Conservation (phyloP, 2,113 vertebrate genomes). For the Raphicerus campestris region DNA sequence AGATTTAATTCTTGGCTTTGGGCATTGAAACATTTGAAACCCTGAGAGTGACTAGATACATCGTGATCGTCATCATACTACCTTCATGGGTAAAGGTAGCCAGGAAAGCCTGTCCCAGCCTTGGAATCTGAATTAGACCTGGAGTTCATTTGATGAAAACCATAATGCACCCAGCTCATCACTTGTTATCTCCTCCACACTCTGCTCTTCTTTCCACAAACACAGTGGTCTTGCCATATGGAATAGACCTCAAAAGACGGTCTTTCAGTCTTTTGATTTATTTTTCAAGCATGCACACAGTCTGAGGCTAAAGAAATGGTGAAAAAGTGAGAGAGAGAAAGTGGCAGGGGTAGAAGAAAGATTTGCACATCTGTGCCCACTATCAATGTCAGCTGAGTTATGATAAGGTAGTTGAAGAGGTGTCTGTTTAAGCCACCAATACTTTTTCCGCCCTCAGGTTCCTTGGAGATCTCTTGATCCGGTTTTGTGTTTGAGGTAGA, state of each 20-base stretch:
- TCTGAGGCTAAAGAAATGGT: background rate
- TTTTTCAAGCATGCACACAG: background rate
- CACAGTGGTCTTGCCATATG: background rate
- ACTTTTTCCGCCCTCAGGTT: background rate
- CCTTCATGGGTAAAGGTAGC: background rate
- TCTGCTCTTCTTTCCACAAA: background rate
- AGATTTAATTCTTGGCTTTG: background rate
- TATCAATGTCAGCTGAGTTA: background rate
- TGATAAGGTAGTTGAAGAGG: background rate
- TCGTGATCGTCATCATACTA: rapidly evolving
- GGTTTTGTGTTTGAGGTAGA: background rate
- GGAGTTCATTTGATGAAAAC: background rate
- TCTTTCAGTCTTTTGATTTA: background rate
- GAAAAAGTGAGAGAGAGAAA: background rate
- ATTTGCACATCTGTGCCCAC: rapidly evolving
- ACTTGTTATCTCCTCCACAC: background rate
- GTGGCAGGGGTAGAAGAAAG: background rate
- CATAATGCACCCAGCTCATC: background rate
- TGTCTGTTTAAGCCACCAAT: background rate
- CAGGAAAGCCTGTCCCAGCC: too few species aligned
- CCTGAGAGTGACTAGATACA: too few species aligned
- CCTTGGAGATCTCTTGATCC: slow-evolving; percentile 41
- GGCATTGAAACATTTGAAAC: background rate
- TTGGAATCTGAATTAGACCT: background rate
- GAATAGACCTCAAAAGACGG: background rate